These are phyloP conservation scores for Delichon dasypus DNA, from an alignment of 2,797 vertebrate species.

Conservation along the genomic window DNA sequence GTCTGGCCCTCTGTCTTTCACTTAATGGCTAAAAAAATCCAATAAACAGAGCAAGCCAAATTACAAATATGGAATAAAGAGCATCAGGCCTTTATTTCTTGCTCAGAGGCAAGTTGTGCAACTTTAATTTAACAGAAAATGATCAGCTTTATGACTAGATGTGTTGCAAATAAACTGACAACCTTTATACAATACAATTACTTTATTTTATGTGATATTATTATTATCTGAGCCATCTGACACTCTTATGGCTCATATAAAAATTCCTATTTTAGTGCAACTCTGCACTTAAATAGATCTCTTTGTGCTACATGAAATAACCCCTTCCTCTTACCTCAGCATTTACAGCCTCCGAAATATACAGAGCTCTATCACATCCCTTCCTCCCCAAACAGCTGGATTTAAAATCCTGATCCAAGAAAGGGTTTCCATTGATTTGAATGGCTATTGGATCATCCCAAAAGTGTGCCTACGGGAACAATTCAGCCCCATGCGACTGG, in stretches of 20 bases:
- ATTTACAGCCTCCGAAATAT: neutral
- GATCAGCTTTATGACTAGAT: slow-evolving; percentile 35
- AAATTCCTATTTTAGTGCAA: slow-evolving; percentile 32
- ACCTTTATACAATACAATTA: slow-evolving; percentile 38
- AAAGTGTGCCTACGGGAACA: neutral
- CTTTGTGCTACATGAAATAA: slow-evolving; percentile 24
- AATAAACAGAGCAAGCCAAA: slow-evolving; percentile 22
- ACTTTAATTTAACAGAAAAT: slow-evolving; percentile 58
- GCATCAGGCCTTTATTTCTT: slow-evolving; percentile 24
- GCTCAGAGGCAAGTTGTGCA: slow-evolving; percentile 39
- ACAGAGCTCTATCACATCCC: neutral
- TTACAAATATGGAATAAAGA: slow-evolving; percentile 30
- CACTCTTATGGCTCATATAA: slow-evolving; percentile 45
- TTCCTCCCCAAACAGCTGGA: neutral
- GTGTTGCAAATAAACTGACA: slow-evolving; percentile 61
- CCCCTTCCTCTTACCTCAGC: neutral
- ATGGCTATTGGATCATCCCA: neutral
- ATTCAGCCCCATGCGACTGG: neutral
- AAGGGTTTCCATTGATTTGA: neutral
- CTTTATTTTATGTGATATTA: slow-evolving; percentile 61
- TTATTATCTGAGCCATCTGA: slow-evolving; percentile 66
- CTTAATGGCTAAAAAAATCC: slow-evolving; percentile 28
- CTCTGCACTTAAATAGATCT: slow-evolving; percentile 20
- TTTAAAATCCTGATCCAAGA: neutral
- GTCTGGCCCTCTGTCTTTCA: neutral